Percentiles rank a stretch among this genome's conserved stretches.
Conservation (phyloP, 2,888 invertebrate genomes). For the Hirudinaria manillensis region DNA sequence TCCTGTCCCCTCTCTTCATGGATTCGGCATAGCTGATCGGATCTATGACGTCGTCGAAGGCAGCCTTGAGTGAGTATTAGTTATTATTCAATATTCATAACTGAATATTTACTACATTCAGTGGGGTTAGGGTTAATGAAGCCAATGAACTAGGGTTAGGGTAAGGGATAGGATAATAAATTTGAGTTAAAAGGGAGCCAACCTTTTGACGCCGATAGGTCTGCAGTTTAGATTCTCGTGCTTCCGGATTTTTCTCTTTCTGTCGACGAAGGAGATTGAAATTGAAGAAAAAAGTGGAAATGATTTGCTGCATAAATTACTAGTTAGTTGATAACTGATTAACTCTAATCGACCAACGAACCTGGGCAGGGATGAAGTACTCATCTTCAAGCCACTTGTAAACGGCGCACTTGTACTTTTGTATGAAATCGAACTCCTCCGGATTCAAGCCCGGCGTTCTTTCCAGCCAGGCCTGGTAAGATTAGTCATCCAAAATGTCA, state of each 20-base stretch:
- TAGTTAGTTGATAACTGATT: no score
- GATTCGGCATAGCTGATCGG: conserved; percentile 74
- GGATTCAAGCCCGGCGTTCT: conserved; percentile 83
- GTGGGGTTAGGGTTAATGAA: no score
- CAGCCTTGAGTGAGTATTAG: conserved; percentile 57
- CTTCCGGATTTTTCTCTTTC: conserved; percentile 45
- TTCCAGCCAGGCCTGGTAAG: conserved; percentile 72
- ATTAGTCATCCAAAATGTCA: no score
- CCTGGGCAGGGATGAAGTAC: conserved; percentile 46
- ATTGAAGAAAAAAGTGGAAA: no score
- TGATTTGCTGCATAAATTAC: no score
- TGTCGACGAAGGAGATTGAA: conserved; percentile 33
- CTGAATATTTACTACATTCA: background rate
- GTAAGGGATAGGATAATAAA: no score
- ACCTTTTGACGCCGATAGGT: conserved; percentile 66
- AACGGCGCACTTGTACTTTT: conserved; percentile 68
- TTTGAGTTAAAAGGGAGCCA: background rate
- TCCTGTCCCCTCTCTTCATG: conserved; percentile 75
- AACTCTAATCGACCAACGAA: background rate
- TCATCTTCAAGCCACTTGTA: conserved; percentile 61
- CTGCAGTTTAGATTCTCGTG: conserved; percentile 55
- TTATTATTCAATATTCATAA: background rate
- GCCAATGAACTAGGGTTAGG: no score
- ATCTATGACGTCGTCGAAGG: conserved; percentile 84
- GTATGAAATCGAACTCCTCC: conserved; percentile 84